Evolutionary conservation across 1,140 invertebrate species (phyloP), one percentile per base, ranked within the genome.

Genomic region (Anastrepha obliqua): DNA sequence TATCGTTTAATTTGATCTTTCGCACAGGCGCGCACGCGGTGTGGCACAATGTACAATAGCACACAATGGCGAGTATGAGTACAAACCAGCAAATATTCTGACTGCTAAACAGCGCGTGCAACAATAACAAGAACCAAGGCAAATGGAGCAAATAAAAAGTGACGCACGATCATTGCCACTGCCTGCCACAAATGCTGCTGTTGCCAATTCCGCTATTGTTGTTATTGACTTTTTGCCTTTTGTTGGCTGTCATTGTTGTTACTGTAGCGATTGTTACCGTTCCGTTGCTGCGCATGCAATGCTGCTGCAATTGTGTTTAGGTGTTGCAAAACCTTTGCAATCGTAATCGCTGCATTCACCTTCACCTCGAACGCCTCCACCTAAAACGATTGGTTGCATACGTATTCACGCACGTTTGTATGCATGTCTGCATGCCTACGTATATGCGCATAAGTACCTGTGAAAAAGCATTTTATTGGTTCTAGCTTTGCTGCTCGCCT

Each of bases 1-100:
- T 92, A 92, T 92, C 91, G 91, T 92, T 92, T 91, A 92, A 92
- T 92, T 92, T 92, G 91, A 92, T 92, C 91, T 81, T 81, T 55
- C 3, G 91, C 58, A 47, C 74, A 81, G 74, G 5, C 74, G 91
- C 91, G 91, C 91, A 92, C 91, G 91, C 91, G 5, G 58, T 86
- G 85, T 62, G 58, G n/a, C 74, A 81, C 17, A 81, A 81, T 81
- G 17, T 8, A 47, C 44, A 44, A 15, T 67, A 15, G 44, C 15
- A 74, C n/a, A 20, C 74, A 55, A 74, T 47, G 47, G n/a, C 42
- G 74, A 13, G 44, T 44, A 6, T 29, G 74, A 13, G 44, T 44
- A 6, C 20, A 44, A 74, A 47, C 17, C 39, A 47, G 44, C 47
- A 81, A 81, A 81, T 17, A 55, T 9, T 81, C 17, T 2, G 74